phyloP scores from a whole-genome alignment of 2,113 vertebrate species.

The Hoplias malabaricus region DNA sequence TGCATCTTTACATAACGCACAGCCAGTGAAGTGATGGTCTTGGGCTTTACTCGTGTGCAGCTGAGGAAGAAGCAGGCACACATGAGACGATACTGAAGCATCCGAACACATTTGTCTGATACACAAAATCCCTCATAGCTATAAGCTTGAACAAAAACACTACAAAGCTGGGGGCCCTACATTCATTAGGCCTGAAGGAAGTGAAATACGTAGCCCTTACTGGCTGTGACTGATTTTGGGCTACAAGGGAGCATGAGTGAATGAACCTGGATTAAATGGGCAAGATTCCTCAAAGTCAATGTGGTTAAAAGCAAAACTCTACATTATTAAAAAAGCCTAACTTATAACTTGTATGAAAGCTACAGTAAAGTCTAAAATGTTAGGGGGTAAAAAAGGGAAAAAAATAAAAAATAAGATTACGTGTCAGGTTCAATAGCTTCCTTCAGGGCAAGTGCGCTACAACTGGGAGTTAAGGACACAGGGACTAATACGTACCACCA shows the following conservation, averaged over 20 bases:
- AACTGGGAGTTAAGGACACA: neutral
- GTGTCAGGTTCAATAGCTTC: neutral
- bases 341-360: too few species aligned
- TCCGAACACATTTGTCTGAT: conserved; percentile 72
- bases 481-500: conserved; percentile 82
- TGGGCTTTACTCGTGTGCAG: conserved; percentile 92
- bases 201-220: neutral
- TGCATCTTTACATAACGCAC: conserved; percentile 75
- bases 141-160: conserved; percentile 54
- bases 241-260: neutral
- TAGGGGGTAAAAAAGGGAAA: neutral
- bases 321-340: too few species aligned
- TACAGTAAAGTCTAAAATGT: neutral
- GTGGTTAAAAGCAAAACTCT: too few species aligned
- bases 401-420: neutral
- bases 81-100: conserved; percentile 91
- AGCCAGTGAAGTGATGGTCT: conserved; percentile 88
- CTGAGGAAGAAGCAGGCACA: conserved; percentile 99
- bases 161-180: conserved; percentile 30
- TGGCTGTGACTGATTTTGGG: conserved; percentile 13
- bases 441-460: neutral
- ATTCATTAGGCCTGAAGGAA: neutral
- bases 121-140: conserved; percentile 61
- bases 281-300: neutral
- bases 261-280: neutral